These are phyloP conservation scores for Limnephilus lunatus DNA, from an alignment of 2,888 invertebrate species.

Conservation along the genomic window DNA sequence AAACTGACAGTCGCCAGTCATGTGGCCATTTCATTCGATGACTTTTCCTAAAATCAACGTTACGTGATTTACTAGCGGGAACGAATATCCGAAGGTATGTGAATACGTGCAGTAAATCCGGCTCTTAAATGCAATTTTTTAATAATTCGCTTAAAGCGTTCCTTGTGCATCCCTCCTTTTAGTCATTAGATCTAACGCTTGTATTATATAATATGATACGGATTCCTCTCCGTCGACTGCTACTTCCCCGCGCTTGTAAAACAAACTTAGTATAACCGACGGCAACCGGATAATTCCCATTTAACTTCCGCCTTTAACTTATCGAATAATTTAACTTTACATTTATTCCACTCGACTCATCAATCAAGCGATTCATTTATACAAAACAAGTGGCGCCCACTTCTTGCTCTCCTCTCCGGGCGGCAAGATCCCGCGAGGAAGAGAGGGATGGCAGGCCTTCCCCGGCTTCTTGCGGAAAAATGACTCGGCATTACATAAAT, in stretches of 20 bases:
- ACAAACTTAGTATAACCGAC: conserved; percentile 70
- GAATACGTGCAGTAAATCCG: not conserved
- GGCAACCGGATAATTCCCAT: conserved; percentile 80
- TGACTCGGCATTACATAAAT: conserved; percentile 81
- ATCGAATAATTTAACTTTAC: conserved; percentile 80
- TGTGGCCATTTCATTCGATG: not conserved
- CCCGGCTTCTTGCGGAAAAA: conserved; percentile 78
- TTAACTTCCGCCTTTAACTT: conserved; percentile 80
- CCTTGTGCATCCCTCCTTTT: not conserved
- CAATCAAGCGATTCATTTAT: conserved; percentile 75
- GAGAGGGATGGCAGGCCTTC: conserved; percentile 73
- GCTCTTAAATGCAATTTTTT: not conserved
- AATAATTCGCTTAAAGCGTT: not conserved
- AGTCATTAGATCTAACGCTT: not conserved
- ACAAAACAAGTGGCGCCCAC: conserved; percentile 64
- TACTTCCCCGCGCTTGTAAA: conserved; percentile 63
- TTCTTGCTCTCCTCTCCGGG: conserved; percentile 70
- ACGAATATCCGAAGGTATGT: not conserved
- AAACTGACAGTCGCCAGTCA: conserved; percentile 21
- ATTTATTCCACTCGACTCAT: conserved; percentile 80
- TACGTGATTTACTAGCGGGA: not conserved
- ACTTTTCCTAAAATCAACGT: not conserved
- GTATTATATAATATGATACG: not conserved
- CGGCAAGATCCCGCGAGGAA: conserved; percentile 68
- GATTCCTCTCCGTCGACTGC: conserved; percentile 48